Base-by-base conservation (phyloP, 2,113 vertebrate genomes). In the Prinia subflava region DNA sequence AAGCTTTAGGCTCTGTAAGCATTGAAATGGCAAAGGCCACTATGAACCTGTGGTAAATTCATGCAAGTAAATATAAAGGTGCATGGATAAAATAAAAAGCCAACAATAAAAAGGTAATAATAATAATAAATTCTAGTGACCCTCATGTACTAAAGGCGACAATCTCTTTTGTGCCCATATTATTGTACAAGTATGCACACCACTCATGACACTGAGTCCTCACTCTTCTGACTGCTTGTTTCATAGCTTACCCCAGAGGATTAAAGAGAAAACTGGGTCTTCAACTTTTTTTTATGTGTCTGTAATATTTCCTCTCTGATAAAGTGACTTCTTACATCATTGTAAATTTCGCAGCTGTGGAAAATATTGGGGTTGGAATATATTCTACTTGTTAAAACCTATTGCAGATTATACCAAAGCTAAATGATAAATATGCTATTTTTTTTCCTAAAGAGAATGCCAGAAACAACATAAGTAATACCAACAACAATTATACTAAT, bases 1-100 rank as follows among this genome's bases (percentile, higher is more conserved):
- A 98, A 98, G 98, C 98, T 98, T 98, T 98, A 98, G 98, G 98
- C 98, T 98, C 97, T 98, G 98, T 98, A 98, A 98, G 97, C 98
- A 96, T 98, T 98, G 95, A 96, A 96, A 97, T 97, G 98, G 97
- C 96, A 96, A 98, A 97, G 97, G 98, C 98, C 53, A 90, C 97
- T 98, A 97, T 94, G 95, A 98, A 98, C 96, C 98, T 98, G 98
- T 98, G 98, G 98, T 98, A 96, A 98, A 97, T 98, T 98, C 98
- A 98, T 97, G 98, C 98, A 98, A 98, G 97, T 97, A 97, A 98
- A 96, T 97, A 95, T 97, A 97, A 97, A 92, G 82, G 94, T 97
- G 98, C 98, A 98, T 98, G 98, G 97, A 98, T 97, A 84, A 83
- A 96, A 97, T 90, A 77, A 95, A 57, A 70, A 87, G 49, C 30